Conservation (phyloP, 2,888 invertebrate species). For the Campoplex nolae region DNA sequence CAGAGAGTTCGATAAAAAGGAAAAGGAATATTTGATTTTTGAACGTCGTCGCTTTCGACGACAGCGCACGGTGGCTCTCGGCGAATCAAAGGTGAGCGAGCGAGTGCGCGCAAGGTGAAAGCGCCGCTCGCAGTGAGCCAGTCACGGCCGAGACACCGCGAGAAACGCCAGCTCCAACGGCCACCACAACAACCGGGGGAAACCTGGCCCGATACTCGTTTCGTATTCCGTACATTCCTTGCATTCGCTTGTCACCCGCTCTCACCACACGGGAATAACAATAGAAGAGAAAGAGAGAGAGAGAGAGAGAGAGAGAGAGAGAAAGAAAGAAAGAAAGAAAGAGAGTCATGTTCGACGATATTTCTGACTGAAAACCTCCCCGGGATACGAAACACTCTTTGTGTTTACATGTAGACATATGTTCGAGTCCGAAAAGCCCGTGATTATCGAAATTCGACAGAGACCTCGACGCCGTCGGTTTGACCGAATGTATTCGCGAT, state of each 20-base stretch:
- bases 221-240: conserved; percentile 25
- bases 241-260: conserved; percentile 7
- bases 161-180: conserved; percentile 69
- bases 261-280: conserved; percentile 2
- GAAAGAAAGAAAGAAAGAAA: conserved; percentile 11
- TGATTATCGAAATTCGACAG: background rate
- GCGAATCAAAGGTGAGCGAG: conserved; percentile 14
- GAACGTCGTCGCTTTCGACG: background rate
- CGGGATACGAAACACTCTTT: background rate
- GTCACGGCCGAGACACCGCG: conserved; percentile 83
- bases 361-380: background rate
- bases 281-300: conserved; percentile 24
- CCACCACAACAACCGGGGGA: background rate
- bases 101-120: conserved; percentile 79
- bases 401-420: conserved; percentile 20
- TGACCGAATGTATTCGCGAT: background rate
- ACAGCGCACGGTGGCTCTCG: conserved; percentile 12
- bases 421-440: background rate
- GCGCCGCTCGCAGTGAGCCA: conserved; percentile 80
- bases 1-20: background rate
- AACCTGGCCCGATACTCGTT: conserved; percentile 24
- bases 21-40: background rate
- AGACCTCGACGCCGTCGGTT: background rate
- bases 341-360: background rate
- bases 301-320: background rate